These are phyloP conservation scores for Nephrotoma guestfalica DNA, from an alignment of 2,888 invertebrate species.

Conservation along the genomic window DNA sequence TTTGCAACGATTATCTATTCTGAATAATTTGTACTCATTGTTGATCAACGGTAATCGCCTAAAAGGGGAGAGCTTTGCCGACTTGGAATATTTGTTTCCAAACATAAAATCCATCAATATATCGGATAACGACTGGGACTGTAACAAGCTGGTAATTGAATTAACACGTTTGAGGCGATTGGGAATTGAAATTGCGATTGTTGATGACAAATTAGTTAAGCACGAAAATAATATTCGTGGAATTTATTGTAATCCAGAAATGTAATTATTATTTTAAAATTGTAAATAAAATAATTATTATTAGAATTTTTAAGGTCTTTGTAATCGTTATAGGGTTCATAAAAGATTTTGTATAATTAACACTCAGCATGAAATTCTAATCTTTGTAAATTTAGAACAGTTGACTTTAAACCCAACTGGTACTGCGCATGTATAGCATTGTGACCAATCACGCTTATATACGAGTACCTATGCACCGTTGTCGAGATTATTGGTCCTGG, in stretches of 20 bases:
- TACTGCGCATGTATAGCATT: too few relatives aligned
- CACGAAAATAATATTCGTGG: not conserved
- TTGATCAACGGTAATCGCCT: not conserved
- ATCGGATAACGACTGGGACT: not conserved
- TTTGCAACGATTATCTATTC: not conserved
- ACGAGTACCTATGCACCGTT: too few relatives aligned
- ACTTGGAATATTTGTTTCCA: not conserved
- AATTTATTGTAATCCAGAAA: not conserved
- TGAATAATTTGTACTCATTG: not conserved
- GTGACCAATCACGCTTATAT: too few relatives aligned
- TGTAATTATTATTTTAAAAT: too few relatives aligned
- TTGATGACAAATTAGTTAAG: not conserved
- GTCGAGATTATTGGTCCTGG: too few relatives aligned
- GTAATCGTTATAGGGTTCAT: too few relatives aligned
- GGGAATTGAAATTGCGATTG: not conserved
- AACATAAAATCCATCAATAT: not conserved
- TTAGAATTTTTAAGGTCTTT: too few relatives aligned
- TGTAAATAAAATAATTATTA: too few relatives aligned
- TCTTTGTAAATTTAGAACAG: too few relatives aligned
- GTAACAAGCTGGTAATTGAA: not conserved
- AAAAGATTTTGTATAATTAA: too few relatives aligned
- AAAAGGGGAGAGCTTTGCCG: not conserved
- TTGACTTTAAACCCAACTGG: too few relatives aligned
- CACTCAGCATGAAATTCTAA: too few relatives aligned
- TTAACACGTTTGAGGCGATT: not conserved